Base-by-base conservation (phyloP, 1,140 invertebrate genomes). In the Drosophila lowei region DNA sequence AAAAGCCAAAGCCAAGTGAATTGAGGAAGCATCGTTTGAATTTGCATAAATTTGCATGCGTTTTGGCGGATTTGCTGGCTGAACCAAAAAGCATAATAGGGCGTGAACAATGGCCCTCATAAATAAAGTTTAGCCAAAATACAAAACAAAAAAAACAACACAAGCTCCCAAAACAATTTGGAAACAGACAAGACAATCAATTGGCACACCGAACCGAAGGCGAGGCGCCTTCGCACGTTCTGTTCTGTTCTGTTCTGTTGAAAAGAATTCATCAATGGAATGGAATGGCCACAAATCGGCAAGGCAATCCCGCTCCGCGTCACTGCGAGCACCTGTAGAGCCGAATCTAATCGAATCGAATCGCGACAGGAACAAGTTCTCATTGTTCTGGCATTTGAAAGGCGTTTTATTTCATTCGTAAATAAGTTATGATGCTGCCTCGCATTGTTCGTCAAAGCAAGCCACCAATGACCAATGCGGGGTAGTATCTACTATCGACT, bases 331-430 rank as follows among this genome's bases (percentile, higher is more conserved):
- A 68, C 64, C 66, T 70, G 63, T 65, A 30, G 66, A 46, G 13
- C 34, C 23, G 23, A 25, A 49, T 25, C 34, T 1, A 18, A 2
- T 18, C 16, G 16, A 18, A 49, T 25, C 23, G 23, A 25, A 25
- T 25, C 23, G 46, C 50, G 18, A 15, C 44, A 85, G 81, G 81
- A 85, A 85, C 81, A 64, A 85, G 81, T 85, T 86, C 77, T 85
- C 73, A 85, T 85, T 85, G 81, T 77, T 86, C 73, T 77, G 30
- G 6, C 34, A 46, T 52, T 68, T 55, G 65, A 58, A 77, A 66
- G 58, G 74, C 53, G 58, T 57, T 72, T 78, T 47, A 46, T 18
- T 60, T 43, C 43, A 46, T 43, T 47, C 53, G 48, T 50, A 38
- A 74, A 58, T 75, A 61, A 75, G 54, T 63, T 77, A 77, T 64